Evolutionary conservation across 2,888 invertebrate genomes (phyloP), one percentile per base, ranked within the genome.

Genomic region (Ophioninae sp.): DNA sequence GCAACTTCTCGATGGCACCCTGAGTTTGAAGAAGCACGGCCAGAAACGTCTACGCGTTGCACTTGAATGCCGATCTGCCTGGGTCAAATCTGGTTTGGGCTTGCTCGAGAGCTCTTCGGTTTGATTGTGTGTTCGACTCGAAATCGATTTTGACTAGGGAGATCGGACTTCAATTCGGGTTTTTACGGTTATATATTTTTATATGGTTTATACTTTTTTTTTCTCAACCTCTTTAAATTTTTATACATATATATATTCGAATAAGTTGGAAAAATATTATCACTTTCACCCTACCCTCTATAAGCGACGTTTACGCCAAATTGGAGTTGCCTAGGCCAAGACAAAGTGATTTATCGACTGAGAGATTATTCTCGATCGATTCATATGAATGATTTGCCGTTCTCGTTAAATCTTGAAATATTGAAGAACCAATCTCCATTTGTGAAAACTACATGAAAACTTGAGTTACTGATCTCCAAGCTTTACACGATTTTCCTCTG

Each of bases 21-120:
- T 87, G 87, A 86, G 84, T 86, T 72, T 86, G 80, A 87, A 87
- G 80, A 85, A 86, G 85, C 87, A 85, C 85, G 85, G 85, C 83
- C 81, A 69, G 76, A 58, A 77, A 71, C 61, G 51, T 81, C 20
- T 51, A 65, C n/a, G 73, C 7, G 37, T 65, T 30, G 22, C 13
- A n/a, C 51, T 17, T 17, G 51, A 51, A 51, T 51, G 51, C 17
- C 51, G 51, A 51, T 51, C 17, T 51, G 51, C 17, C 51, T 51
- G 17, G 51, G 51, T 51, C 51, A 51, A 51, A 51, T 17, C 2
- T 51, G 5, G 3, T 51, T 51, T 51, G 51, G 51, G 51, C 6
- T 13, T 17, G 51, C 51, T 51, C 17, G 51, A 51, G 17, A 51
- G 17, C 17, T 13, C 17, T 51, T 51, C 51, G 17, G 6, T 51